These are phyloP conservation scores for Babyrousa celebensis DNA, from an alignment of 2,797 vertebrate genomes.

Conservation along the genomic window DNA sequence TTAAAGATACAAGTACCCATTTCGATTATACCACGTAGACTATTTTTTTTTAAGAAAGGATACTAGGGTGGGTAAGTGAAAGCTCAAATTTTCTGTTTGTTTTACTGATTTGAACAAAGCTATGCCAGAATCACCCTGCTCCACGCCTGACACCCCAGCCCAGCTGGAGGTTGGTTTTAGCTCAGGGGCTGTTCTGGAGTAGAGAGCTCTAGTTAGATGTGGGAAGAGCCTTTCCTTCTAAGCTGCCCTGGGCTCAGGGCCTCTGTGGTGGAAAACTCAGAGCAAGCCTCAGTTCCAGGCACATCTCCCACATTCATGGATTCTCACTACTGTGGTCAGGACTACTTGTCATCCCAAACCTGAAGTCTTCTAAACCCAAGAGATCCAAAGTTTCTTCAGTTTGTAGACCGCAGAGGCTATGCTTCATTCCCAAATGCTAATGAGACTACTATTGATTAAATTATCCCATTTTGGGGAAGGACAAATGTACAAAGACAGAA, in stretches of 20 bases:
- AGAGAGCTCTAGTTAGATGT: background rate
- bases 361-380: background rate
- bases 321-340: conserved; percentile 31
- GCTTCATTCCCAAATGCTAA: conserved; percentile 5
- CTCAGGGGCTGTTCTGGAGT: background rate
- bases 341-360: background rate
- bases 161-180: conserved; percentile 12
- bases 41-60: conserved; percentile 84
- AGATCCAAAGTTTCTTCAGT: background rate
- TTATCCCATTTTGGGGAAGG: background rate
- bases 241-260: background rate
- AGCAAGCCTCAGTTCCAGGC: background rate
- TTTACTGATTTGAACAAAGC: conserved; percentile 78
- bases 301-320: background rate
- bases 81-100: conserved; percentile 89
- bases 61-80: conserved; percentile 88
- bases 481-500: conserved; percentile 29
- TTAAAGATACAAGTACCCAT: conserved; percentile 91
- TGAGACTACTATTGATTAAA: conserved; percentile 17
- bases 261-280: background rate
- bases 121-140: conserved; percentile 49
- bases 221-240: conserved; percentile 30
- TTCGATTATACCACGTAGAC: conserved; percentile 87
- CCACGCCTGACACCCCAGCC: conserved; percentile 35
- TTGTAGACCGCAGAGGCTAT: background rate